Base-by-base conservation (phyloP, 2,797 vertebrate species). In the Pangasius krempfi region DNA sequence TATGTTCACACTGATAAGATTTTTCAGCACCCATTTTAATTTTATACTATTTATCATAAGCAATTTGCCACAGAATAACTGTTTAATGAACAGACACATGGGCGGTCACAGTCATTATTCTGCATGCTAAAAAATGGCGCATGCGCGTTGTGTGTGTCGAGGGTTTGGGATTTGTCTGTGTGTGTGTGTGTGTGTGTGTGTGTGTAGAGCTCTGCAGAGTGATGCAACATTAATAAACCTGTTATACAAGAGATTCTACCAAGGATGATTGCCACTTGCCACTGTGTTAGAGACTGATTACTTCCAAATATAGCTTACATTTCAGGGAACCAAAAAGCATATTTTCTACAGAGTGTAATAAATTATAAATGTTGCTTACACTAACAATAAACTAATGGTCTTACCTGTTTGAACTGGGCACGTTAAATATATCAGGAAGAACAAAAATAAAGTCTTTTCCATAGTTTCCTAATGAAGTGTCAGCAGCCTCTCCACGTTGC, bases 341-440 rank as follows among this genome's bases (percentile, higher is more conserved):
- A 80, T 33, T 40, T 44, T 40, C 27, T 22, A 30, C 1, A 30
- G 1, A 16, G 58, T 82, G 5, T 33, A 80, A 56, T 80, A 56
- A n/a, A 81, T 25, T 3, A 13, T 47, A 83, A 66, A 47, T 9
- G 16, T 20, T 2, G 13, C 7, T 64, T 44, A n/a, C 10, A 60
- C 54, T 40, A 33, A 79, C 3, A 56, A 40, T 60, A 18, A 82
- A 62, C 52, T 83, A 8, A 44, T 40, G 18, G 33, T 94, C 96
- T 95, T 94, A 96, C 96, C 91, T 89, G 94, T 92, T 0, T 89
- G 94, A 64, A 79, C 27, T 10, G 94, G 20, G 88, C 37, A 56
- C 88, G 87, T 90, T 90, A 94, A 14, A 89, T 95, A 90, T 13
- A 94, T 27, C 68, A 93, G 16, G 78, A 94, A 44, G 2, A 88